Percentiles rank a stretch among this genome's conserved stretches.
Conservation (phyloP, 2,888 invertebrate genomes). For the Drosophila pseudotakahashii region DNA sequence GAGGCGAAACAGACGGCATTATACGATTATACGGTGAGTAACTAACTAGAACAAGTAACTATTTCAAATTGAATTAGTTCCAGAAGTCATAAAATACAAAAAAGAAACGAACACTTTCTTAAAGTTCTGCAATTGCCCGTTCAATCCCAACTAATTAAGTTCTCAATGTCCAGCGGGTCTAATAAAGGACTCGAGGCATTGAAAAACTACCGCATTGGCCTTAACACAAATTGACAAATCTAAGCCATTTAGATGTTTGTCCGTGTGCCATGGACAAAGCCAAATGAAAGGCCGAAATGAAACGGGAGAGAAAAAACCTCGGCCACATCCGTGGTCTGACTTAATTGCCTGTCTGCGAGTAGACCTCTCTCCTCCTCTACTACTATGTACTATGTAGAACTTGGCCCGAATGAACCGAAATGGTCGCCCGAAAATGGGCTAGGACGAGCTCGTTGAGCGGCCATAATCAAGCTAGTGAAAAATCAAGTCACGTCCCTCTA, state of each 20-base stretch:
- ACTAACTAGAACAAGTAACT: slow-evolving; percentile 8
- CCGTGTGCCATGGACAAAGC: slow-evolving; percentile 49
- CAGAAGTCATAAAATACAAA: neutral
- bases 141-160: slow-evolving; percentile 61
- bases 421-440: slow-evolving; percentile 21
- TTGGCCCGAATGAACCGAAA: slow-evolving; percentile 28
- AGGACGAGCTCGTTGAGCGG: slow-evolving; percentile 38
- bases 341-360: slow-evolving; percentile 62
- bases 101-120: neutral
- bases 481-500: slow-evolving; percentile 69
- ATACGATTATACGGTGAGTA: slow-evolving; percentile 95
- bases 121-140: slow-evolving; percentile 11
- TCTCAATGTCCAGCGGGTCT: slow-evolving; percentile 39
- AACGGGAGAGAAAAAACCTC: slow-evolving; percentile 46
- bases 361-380: slow-evolving; percentile 2
- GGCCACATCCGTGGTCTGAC: slow-evolving; percentile 54
- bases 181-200: slow-evolving; percentile 28
- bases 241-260: slow-evolving; percentile 62
- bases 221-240: slow-evolving; percentile 75
- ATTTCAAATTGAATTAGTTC: slow-evolving; percentile 20
- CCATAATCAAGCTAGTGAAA: slow-evolving; percentile 70
- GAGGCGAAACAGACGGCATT: slow-evolving; percentile 95
- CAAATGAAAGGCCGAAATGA: slow-evolving; percentile 38
- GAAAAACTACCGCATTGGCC: slow-evolving; percentile 70
- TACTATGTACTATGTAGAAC: neutral